Evolutionary conservation across 1,140 invertebrate genomes (phyloP), one percentile per base, ranked within the genome.

Genomic region (Sipha flava): DNA sequence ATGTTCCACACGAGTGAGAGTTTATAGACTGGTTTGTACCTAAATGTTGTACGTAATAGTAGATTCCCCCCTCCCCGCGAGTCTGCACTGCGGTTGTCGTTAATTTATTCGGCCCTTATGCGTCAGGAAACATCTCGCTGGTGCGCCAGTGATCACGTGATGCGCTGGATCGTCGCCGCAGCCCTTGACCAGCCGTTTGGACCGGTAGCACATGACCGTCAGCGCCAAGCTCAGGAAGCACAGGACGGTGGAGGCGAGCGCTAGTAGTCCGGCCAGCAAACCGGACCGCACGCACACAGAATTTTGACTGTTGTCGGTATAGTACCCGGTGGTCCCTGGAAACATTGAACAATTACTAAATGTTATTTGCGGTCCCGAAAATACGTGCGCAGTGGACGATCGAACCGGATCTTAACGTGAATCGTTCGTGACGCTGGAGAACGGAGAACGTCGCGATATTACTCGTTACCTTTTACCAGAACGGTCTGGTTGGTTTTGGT

Each of bases 281-380:
- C 91, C 91, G 5, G 91, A 92, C 85, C 90, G 90, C 81, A 95
- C 86, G 82, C 93, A 95, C 0, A 93, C 91, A 83, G 81, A 84
- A 73, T 85, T 85, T 9, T 79, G 49, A 34, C 89, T 89, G 80
- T 89, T 86, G 29, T 82, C 81, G 14, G 66, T 83, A 6, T 84
- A 79, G 49, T 85, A 84, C 82, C 88, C 88, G 72, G 82, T 47
- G 29, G 83, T 80, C 23, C 84, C 86, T 87, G 85, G 72, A 54
- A 59, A 5, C n/a, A 21, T 21, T 3, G 14, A 43, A 43, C 9
- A 43, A 43, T n/a, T n/a, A n/a, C n/a, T n/a, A n/a, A n/a, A n/a
- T n/a, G n/a, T n/a, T n/a, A n/a, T n/a, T n/a, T n/a, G n/a, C n/a
- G n/a, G n/a, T n/a, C n/a, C n/a, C n/a, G n/a, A n/a, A n/a, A n/a